phyloP scores from a whole-genome alignment of 2,113 vertebrate species.

The Campylomormyrus numenius region DNA sequence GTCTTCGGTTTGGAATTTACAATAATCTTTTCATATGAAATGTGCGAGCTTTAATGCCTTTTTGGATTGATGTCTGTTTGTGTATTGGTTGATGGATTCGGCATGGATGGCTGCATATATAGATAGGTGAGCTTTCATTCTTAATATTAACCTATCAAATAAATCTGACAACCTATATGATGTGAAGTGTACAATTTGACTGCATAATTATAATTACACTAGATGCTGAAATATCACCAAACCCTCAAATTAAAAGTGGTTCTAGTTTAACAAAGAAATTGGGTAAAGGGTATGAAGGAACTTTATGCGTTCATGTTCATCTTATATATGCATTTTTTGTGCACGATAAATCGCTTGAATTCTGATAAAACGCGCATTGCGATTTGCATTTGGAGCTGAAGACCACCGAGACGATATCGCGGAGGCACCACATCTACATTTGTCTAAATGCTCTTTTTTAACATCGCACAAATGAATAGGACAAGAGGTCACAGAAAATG shows the following conservation, averaged over 20 bases:
- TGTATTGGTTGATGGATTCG: conserved; percentile 62
- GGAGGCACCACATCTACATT: background rate
- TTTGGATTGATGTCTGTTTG: conserved; percentile 39
- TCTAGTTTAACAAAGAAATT: background rate
- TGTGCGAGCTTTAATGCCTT: conserved; percentile 30
- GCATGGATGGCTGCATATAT: conserved; percentile 52
- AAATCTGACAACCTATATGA: background rate
- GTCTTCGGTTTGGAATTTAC: conserved; percentile 47
- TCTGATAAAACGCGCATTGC: background rate
- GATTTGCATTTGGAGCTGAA: background rate
- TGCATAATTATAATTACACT: background rate
- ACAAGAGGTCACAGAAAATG: background rate
- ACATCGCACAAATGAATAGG: background rate
- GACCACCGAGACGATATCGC: background rate
- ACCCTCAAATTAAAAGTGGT: background rate
- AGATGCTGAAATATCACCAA: background rate
- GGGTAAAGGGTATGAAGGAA: background rate
- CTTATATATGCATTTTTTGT: background rate
- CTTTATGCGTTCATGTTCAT: background rate
- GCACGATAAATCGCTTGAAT: background rate
- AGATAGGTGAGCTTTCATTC: conserved; percentile 52
- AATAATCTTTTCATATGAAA: conserved; percentile 36
- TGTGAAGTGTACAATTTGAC: background rate
- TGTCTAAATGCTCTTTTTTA: background rate
- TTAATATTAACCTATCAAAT: background rate